Evolutionary conservation across 2,113 vertebrate genomes (phyloP).

Genomic region (Oenanthe oenanthe): DNA sequence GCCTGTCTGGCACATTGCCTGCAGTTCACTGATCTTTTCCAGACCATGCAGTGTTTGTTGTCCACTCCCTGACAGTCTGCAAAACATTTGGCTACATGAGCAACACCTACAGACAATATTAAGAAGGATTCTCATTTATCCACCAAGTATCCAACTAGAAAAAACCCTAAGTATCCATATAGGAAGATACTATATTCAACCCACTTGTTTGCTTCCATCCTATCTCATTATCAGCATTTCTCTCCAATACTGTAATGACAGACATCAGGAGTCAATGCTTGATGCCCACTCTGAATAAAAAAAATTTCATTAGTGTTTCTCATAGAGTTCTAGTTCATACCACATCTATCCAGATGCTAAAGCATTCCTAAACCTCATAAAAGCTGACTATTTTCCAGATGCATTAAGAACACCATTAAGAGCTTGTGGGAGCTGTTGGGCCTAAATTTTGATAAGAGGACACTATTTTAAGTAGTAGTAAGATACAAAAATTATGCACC

Average conservation of each 20-base stretch:
- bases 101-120: neutral
- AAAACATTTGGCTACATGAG: neutral
- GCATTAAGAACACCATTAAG: neutral
- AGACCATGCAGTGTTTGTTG: neutral
- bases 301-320: neutral
- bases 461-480: neutral
- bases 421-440: neutral
- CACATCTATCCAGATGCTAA: neutral
- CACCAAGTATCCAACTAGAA: neutral
- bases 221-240: neutral
- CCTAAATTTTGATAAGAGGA: neutral
- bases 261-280: neutral
- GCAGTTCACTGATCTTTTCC: neutral
- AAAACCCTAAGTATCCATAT: neutral
- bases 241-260: neutral
- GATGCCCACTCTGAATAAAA: neutral
- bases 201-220: neutral
- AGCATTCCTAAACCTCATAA: neutral
- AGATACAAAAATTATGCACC: neutral
- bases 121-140: neutral
- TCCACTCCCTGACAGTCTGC: neutral
- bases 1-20: neutral
- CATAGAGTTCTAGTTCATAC: neutral
- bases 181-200: neutral
- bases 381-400: neutral